phyloP scores from a whole-genome alignment of 2,797 vertebrate species.

The Phoxinus dragarum region DNA sequence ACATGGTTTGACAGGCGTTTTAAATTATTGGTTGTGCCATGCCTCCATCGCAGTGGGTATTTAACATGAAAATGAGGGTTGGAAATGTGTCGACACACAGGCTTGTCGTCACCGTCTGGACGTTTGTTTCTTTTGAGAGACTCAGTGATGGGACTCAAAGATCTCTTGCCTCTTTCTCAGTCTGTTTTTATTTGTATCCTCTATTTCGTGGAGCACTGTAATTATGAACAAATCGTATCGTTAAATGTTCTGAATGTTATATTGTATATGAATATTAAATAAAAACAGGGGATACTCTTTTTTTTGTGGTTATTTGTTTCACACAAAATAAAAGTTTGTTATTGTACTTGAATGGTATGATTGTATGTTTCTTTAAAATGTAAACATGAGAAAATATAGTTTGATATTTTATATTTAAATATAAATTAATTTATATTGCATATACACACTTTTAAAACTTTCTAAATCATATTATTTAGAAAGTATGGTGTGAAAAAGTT shows the following conservation, averaged over 20 bases:
- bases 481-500: no score
- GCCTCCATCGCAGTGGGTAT: background rate
- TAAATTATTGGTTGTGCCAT: slow-evolving; percentile 14
- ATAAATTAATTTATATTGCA: no score
- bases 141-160: slow-evolving; percentile 28
- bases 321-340: slow-evolving; percentile 5
- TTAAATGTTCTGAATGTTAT: slow-evolving; percentile 70
- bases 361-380: background rate
- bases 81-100: slow-evolving; percentile 14
- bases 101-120: background rate
- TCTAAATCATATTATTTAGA: no score
- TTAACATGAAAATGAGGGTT: slow-evolving; percentile 1
- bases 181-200: slow-evolving; percentile 42
- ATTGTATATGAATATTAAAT: slow-evolving; percentile 74
- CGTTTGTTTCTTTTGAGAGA: slow-evolving; percentile 13
- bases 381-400: background rate
- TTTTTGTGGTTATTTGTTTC: slow-evolving; percentile 5
- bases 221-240: slow-evolving; percentile 65
- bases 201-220: slow-evolving; percentile 59
- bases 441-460: background rate
- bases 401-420: background rate
- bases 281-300: slow-evolving; percentile 8
- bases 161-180: slow-evolving; percentile 19
- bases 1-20: slow-evolving; percentile 38
- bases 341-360: background rate